A percentile compares a stretch with the other conserved stretches of the same genome.
These are phyloP conservation scores for Dipus sagitta DNA, from an alignment of 2,797 vertebrate species.

Conservation along the genomic window DNA sequence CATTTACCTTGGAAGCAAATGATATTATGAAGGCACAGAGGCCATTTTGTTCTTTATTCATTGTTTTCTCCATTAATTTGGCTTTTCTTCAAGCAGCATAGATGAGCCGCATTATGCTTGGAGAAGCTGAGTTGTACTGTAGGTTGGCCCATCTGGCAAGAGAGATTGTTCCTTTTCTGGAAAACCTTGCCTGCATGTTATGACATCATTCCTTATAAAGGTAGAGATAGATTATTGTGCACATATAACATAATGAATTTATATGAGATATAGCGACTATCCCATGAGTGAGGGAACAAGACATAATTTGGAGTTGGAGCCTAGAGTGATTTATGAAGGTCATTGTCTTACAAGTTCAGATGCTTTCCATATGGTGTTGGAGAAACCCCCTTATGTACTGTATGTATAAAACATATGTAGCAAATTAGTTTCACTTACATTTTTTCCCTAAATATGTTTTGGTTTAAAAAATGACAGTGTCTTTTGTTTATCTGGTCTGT, in stretches of 20 bases:
- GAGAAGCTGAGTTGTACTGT: slow-evolving; percentile 42
- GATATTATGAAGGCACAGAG: not conserved
- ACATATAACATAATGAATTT: slow-evolving; percentile 84
- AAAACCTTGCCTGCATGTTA: slow-evolving; percentile 78
- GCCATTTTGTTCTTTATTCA: not conserved
- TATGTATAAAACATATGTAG: slow-evolving; percentile 89
- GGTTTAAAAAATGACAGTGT: slow-evolving; percentile 82
- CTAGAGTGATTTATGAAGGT: slow-evolving; percentile 91
- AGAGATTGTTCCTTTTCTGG: slow-evolving; percentile 78
- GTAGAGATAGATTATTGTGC: slow-evolving; percentile 84
- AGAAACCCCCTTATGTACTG: slow-evolving; percentile 85
- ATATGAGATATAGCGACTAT: slow-evolving; percentile 86
- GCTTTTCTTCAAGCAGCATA: slow-evolving; percentile 2
- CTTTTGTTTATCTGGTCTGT: slow-evolving; percentile 84
- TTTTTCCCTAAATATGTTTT: slow-evolving; percentile 85
- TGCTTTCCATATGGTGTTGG: slow-evolving; percentile 90
- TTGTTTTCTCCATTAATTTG: slow-evolving; percentile 49
- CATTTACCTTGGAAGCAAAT: slow-evolving; percentile 41
- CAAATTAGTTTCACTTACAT: slow-evolving; percentile 87
- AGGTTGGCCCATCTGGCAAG: slow-evolving; percentile 76
- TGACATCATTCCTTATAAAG: slow-evolving; percentile 87
- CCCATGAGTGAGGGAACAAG: slow-evolving; percentile 88
- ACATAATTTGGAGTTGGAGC: slow-evolving; percentile 88
- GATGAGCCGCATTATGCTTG: not conserved
- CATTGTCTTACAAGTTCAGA: slow-evolving; percentile 89